Percentiles rank a stretch among this genome's conserved stretches.
Evolutionary conservation across 2,113 vertebrate genomes (phyloP).

Genomic region (Nansenia antarctica): DNA sequence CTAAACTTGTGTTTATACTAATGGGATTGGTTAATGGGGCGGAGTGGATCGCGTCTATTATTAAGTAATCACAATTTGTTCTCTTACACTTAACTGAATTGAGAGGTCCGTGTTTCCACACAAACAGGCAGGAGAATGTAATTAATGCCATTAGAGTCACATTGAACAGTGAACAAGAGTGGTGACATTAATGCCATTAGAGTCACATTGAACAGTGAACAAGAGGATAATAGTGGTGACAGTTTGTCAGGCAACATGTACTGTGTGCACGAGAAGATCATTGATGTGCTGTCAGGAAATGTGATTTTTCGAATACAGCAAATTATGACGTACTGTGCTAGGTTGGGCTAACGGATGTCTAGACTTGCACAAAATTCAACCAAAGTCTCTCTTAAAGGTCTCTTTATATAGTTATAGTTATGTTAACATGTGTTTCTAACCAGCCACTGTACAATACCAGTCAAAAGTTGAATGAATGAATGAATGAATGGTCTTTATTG

Average conservation of each 20-base stretch:
- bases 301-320: too few relatives aligned
- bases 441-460: too few relatives aligned
- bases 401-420: too few relatives aligned
- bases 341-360: too few relatives aligned
- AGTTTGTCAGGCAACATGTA: not conserved
- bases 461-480: too few relatives aligned
- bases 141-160: constrained; percentile 55
- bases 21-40: constrained; percentile 58
- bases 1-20: constrained; percentile 53
- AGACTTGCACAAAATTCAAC: too few relatives aligned
- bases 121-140: constrained; percentile 44
- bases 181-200: constrained; percentile 38
- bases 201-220: not conserved
- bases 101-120: constrained; percentile 37
- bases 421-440: too few relatives aligned
- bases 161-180: constrained; percentile 48
- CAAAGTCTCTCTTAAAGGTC: too few relatives aligned
- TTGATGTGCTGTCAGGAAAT: too few relatives aligned
- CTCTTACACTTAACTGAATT: constrained; percentile 43
- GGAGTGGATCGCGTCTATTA: constrained; percentile 56
- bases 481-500: too few relatives aligned
- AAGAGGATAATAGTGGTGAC: not conserved
- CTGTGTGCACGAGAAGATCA: too few relatives aligned
- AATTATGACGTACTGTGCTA: too few relatives aligned
- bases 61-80: constrained; percentile 68